phyloP scores from a whole-genome alignment of 2,797 vertebrate genomes.

The Danio kyathit region DNA sequence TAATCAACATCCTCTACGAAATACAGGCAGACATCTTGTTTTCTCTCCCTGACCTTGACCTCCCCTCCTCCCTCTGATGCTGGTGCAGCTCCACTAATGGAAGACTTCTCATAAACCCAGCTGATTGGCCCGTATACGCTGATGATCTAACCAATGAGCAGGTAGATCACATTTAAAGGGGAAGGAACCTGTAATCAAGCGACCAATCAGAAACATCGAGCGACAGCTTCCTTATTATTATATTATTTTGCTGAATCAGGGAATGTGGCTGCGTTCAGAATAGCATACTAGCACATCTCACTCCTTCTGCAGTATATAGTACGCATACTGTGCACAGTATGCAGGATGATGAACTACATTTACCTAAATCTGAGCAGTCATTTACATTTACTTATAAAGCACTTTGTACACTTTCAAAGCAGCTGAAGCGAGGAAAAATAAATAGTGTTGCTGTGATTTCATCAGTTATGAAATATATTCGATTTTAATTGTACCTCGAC shows the following conservation, averaged over 20 bases:
- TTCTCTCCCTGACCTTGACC: slow-evolving; percentile 13
- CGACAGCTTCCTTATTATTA: too few species aligned
- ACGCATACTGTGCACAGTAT: neutral
- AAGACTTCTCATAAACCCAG: slow-evolving; percentile 63
- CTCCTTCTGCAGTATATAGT: neutral
- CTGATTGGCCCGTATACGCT: slow-evolving; percentile 10
- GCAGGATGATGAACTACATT: neutral
- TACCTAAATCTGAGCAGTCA: neutral
- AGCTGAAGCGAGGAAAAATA: neutral
- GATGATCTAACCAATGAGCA: slow-evolving; percentile 30
- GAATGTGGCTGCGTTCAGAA: neutral
- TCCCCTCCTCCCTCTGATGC: slow-evolving; percentile 58
- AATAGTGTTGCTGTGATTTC: neutral
- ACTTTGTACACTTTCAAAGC: neutral
- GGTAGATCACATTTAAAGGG: slow-evolving; percentile 33
- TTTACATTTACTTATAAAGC: slow-evolving; percentile 2
- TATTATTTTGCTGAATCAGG: neutral
- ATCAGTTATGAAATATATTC: neutral
- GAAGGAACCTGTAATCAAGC: slow-evolving; percentile 33
- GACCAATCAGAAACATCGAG: slow-evolving; percentile 40
- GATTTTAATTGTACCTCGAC: neutral
- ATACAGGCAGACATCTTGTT: slow-evolving; percentile 44
- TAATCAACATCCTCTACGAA: slow-evolving; percentile 26
- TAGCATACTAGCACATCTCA: neutral
- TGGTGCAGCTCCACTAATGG: slow-evolving; percentile 70